phyloP scores from a whole-genome alignment of 2,888 invertebrate genomes.

The Drosophila mercatorum region DNA sequence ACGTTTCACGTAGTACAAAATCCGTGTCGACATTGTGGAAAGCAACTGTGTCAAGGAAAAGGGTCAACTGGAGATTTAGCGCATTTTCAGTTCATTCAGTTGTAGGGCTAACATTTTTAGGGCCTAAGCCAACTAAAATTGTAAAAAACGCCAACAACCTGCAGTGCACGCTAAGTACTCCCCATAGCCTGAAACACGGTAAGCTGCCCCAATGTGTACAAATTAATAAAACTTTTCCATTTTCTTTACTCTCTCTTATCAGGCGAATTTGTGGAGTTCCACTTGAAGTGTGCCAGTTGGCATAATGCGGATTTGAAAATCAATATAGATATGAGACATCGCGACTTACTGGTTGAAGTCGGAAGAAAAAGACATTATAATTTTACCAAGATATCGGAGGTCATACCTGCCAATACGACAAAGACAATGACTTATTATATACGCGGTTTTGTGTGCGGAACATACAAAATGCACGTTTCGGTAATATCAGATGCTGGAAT shows the following conservation, averaged over 20 bases:
- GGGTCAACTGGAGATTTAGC: conserved; percentile 35
- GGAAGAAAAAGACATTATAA: too few species aligned
- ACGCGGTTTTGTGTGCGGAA: too few species aligned
- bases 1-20: conserved; percentile 9
- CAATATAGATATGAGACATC: background rate
- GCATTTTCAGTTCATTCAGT: conserved; percentile 33
- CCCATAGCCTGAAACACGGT: conserved; percentile 36
- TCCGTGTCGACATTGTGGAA: conserved; percentile 1
- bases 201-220: background rate
- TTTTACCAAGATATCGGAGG: too few species aligned
- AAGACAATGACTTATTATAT: background rate
- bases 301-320: rapidly evolving
- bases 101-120: conserved; percentile 28
- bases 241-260: background rate
- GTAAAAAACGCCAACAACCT: conserved; percentile 11
- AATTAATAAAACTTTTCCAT: background rate
- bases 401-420: background rate
- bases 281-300: background rate
- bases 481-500: background rate
- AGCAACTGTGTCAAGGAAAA: conserved; percentile 16
- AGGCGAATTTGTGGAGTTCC: background rate
- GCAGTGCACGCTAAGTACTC: background rate
- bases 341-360: too few species aligned
- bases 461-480: rapidly evolving
- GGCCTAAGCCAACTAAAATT: background rate